These are phyloP conservation scores for Andrena fulva DNA, from an alignment of 2,888 invertebrate genomes.

Conservation along the genomic window DNA sequence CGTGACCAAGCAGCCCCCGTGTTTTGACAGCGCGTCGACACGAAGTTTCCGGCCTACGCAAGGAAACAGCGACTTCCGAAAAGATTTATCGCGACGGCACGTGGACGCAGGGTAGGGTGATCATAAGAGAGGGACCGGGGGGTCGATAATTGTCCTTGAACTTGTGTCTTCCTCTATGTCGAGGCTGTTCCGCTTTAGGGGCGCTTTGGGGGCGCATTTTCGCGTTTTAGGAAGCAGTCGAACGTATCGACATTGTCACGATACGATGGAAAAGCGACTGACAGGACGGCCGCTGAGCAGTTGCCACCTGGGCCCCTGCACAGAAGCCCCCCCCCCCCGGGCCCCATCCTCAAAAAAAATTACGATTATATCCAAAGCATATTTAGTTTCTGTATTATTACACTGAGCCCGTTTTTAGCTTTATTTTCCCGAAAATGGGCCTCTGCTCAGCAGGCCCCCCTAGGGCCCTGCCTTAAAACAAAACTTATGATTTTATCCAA, in stretches of 20 bases:
- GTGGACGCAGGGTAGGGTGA: constrained; percentile 60
- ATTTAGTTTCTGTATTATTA: too few relatives aligned
- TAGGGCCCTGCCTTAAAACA: too few relatives aligned
- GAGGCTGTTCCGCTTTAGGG: constrained; percentile 21
- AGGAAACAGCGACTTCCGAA: constrained; percentile 73
- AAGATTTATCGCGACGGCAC: constrained; percentile 79
- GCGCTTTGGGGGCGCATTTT: background rate
- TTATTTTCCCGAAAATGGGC: too few relatives aligned
- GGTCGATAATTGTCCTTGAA: constrained; percentile 72
- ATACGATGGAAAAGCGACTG: background rate
- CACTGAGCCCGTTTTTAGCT: too few relatives aligned
- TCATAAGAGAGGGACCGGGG: constrained; percentile 40
- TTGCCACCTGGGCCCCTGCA: too few relatives aligned
- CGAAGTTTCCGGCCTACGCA: constrained; percentile 76
- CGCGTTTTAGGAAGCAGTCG: background rate
- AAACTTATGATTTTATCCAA: too few relatives aligned
- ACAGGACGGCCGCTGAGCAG: too few relatives aligned
- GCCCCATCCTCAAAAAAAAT: too few relatives aligned
- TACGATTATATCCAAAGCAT: too few relatives aligned
- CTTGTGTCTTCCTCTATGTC: constrained; percentile 43
- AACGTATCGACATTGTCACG: background rate
- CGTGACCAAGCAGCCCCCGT: constrained; percentile 79
- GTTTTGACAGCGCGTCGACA: constrained; percentile 82
- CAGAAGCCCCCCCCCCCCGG: too few relatives aligned
- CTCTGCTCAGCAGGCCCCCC: too few relatives aligned